Base-by-base conservation (phyloP, 2,888 invertebrate genomes). In the Agonum fuliginosum region DNA sequence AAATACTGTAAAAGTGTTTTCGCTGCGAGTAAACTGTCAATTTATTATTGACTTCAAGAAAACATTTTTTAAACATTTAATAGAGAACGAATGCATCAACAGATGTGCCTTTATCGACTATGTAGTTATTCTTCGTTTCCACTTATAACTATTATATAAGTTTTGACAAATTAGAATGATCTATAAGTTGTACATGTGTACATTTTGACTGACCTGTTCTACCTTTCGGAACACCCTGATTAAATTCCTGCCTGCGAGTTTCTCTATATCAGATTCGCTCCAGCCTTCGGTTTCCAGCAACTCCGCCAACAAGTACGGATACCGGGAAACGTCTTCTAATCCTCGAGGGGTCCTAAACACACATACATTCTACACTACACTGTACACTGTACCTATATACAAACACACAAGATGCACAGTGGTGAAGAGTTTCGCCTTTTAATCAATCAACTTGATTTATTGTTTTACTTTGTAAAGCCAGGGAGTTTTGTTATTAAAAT, bases 221-320 rank as follows among this genome's bases (percentile, higher is more conserved):
- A 92, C 93, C 79, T 89, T 87, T 81, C 87, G 90, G 83, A 94
- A 89, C 82, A 94, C 94, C 85, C 94, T 91, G 82, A 94, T 88
- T 82, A 94, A 91, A 86, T 94, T 94, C 86, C 92, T 91, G 77
- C 94, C 94, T 20, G 93, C 78, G 12, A 76, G 24, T 41, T 73
- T 76, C 19, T 54, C 30, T 24, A 78, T 20, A 46, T 89, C 88
- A 2, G 87, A 87, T 80, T 88, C 88, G 22, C 87, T 86, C 90
- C 89, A 90, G 67, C 86, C 82, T 69, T 88, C 87, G 80, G 89
- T 88, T 80, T 88, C 88, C 78, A 89, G 84, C 17, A 89, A 84
- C 48, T 88, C 86, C 12, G 88, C 88, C 80, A 90, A 84, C 78
- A 90, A 84, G 80, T 89, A 87, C 14, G 89, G 90, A 83, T 89